Percentiles rank a stretch among this genome's conserved stretches.
These are phyloP conservation scores for Calycopis cecrops DNA, from an alignment of 1,140 invertebrate species.

Conservation along the genomic window DNA sequence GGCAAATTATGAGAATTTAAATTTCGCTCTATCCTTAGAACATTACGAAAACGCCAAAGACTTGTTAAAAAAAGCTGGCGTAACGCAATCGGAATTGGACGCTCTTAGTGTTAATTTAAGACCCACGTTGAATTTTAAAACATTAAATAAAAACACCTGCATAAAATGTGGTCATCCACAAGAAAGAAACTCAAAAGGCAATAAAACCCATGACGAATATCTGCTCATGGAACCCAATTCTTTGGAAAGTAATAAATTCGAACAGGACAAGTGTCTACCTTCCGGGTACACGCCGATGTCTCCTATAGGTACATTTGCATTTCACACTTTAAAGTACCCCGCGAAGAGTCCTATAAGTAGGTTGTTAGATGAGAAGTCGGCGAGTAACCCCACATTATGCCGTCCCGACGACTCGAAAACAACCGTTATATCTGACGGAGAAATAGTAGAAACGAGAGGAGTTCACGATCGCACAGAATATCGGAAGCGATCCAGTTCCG, in stretches of 20 bases:
- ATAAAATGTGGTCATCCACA: too few species aligned
- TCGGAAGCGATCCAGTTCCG: slow-evolving; percentile 80
- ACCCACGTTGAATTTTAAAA: slow-evolving; percentile 21
- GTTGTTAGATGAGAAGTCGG: slow-evolving; percentile 74
- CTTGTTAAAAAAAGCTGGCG: slow-evolving; percentile 76
- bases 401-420: slow-evolving; percentile 28
- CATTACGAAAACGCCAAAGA: slow-evolving; percentile 86
- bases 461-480: slow-evolving; percentile 33
- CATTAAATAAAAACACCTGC: slow-evolving; percentile 19
- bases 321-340: slow-evolving; percentile 47
- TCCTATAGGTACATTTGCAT: slow-evolving; percentile 72
- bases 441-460: slow-evolving; percentile 15
- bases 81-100: slow-evolving; percentile 70
- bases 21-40: slow-evolving; percentile 83
- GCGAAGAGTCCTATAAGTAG: slow-evolving; percentile 44
- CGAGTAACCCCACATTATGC: slow-evolving; percentile 81
- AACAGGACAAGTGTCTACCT: slow-evolving; percentile 32
- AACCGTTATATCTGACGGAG: slow-evolving; percentile 3
- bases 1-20: slow-evolving; percentile 84
- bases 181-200: not conserved
- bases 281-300: slow-evolving; percentile 83
- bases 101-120: slow-evolving; percentile 66
- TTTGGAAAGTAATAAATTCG: slow-evolving; percentile 37
- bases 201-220: slow-evolving; percentile 74
- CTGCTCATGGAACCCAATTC: slow-evolving; percentile 81